A percentile compares a stretch with the other conserved stretches of the same genome.
Evolutionary conservation across 2,888 invertebrate genomes (phyloP).

Genomic region (Drosophila colorata): DNA sequence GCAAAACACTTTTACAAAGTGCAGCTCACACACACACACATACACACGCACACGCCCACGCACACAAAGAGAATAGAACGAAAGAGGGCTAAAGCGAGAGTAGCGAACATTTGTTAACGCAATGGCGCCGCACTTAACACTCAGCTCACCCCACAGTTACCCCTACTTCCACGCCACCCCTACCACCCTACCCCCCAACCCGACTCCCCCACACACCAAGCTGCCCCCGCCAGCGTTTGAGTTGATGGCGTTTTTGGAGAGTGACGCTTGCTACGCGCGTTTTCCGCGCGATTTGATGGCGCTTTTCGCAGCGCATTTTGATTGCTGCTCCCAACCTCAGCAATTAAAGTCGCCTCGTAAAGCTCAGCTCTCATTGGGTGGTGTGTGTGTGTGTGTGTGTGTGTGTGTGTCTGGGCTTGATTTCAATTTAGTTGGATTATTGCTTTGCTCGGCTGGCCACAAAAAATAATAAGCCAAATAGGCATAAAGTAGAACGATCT

Average conservation of each 20-base stretch:
- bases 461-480: constrained; percentile 66
- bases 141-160: constrained; percentile 25
- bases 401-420: constrained; percentile 62
- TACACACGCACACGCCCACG: constrained; percentile 4
- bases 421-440: constrained; percentile 76
- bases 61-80: constrained; percentile 6
- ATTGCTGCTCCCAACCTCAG: constrained; percentile 55
- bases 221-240: constrained; percentile 34
- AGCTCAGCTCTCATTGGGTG: constrained; percentile 29
- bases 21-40: constrained; percentile 48
- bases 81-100: constrained; percentile 6
- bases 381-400: constrained; percentile 14
- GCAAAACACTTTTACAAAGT: constrained; percentile 79
- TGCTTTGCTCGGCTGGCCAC: constrained; percentile 58
- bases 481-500: constrained; percentile 56
- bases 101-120: constrained; percentile 63
- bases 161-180: too few species aligned
- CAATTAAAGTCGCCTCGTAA: constrained; percentile 74
- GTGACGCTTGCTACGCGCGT: constrained; percentile 47
- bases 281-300: constrained; percentile 76
- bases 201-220: neutral
- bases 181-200: neutral
- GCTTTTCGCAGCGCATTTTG: constrained; percentile 69
- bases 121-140: constrained; percentile 71
- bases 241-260: constrained; percentile 62